Conservation (phyloP, 2,888 invertebrate species). For the Mythimna loreyi region DNA sequence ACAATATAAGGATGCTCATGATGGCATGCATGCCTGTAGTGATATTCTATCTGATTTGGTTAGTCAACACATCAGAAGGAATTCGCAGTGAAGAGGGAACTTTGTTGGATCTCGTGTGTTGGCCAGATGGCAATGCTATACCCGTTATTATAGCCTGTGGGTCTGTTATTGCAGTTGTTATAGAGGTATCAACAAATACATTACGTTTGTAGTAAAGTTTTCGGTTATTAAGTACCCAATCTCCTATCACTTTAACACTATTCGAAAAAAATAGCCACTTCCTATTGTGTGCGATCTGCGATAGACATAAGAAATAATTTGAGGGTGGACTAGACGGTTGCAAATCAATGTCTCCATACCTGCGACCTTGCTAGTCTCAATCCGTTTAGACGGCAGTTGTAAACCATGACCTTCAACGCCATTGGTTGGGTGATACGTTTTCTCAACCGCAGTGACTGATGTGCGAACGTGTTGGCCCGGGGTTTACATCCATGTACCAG, state of each 20-base stretch:
- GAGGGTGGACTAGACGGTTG: too few relatives aligned
- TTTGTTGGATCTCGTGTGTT: slow-evolving; percentile 84
- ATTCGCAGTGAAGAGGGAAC: slow-evolving; percentile 87
- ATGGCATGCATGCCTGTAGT: slow-evolving; percentile 88
- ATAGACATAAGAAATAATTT: background rate
- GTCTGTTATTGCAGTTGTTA: slow-evolving; percentile 84
- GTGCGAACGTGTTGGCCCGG: too few relatives aligned
- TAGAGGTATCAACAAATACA: slow-evolving; percentile 74
- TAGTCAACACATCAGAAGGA: slow-evolving; percentile 86
- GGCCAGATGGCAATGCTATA: slow-evolving; percentile 88
- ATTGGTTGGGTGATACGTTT: too few relatives aligned
- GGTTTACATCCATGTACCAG: too few relatives aligned
- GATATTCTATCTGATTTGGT: slow-evolving; percentile 87
- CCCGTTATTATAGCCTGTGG: slow-evolving; percentile 86
- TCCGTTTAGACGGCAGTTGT: too few relatives aligned
- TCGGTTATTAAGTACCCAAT: background rate
- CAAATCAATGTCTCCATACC: too few relatives aligned
- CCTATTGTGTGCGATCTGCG: background rate
- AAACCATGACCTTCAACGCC: too few relatives aligned
- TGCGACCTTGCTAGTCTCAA: too few relatives aligned
- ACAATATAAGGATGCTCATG: slow-evolving; percentile 84
- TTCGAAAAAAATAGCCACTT: background rate
- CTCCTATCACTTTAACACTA: background rate
- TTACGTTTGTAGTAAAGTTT: background rate
- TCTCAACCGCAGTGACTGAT: too few relatives aligned